Percentiles rank a stretch among this genome's conserved stretches.
These are phyloP conservation scores for Cranoglanis bouderius DNA, from an alignment of 2,113 vertebrate species.

Conservation along the genomic window DNA sequence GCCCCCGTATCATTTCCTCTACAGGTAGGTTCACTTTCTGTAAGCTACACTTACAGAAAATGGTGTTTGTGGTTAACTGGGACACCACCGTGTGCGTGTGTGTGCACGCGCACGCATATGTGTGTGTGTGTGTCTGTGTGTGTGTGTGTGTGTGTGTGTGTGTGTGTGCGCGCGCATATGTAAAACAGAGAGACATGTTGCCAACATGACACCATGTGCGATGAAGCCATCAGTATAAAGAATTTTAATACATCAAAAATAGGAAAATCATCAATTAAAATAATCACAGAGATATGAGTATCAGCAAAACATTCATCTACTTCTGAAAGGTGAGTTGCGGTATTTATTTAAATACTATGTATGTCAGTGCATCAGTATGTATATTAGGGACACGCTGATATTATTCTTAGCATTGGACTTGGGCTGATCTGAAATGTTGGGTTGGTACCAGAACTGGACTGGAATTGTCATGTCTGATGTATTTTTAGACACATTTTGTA, in stretches of 20 bases:
- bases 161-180: not conserved
- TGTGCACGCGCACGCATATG: too few species aligned
- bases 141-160: not conserved
- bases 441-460: not conserved
- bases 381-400: not conserved
- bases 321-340: conserved; percentile 20
- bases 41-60: conserved; percentile 32
- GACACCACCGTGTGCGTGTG: not conserved
- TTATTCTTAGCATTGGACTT: not conserved
- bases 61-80: conserved; percentile 23
- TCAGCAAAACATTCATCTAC: not conserved
- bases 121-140: not conserved
- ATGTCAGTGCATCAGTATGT: not conserved
- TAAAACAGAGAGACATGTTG: not conserved
- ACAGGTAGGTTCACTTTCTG: not conserved
- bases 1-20: conserved; percentile 14
- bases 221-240: not conserved
- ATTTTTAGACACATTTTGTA: too few species aligned
- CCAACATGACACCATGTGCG: not conserved
- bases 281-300: not conserved
- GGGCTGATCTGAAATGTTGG: not conserved
- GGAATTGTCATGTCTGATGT: not conserved
- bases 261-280: not conserved
- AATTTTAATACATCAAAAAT: not conserved
- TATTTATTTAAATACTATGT: not conserved